Evolutionary conservation across 2,797 vertebrate species (phyloP), one percentile per base, ranked within the genome.

Genomic region (Chiroxiphia lanceolata): DNA sequence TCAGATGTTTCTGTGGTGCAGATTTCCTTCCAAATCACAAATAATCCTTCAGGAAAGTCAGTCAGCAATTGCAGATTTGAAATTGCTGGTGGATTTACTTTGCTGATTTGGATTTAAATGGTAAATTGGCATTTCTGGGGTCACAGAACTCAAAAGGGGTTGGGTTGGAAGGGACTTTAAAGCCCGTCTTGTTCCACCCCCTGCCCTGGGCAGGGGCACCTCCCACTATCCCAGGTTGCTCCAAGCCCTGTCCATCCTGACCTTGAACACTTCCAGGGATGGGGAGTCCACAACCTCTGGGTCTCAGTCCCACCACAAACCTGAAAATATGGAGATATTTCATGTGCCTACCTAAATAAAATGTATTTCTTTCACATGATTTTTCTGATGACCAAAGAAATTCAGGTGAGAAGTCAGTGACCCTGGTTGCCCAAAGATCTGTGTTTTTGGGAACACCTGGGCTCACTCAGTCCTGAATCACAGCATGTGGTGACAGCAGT

Each of bases 281-380:
- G 42, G 31, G 31, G 42, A n/a, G 33, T 20, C 16, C 63, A n/a
- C 42, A n/a, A 17, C 31, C 29, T 44, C 31, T 31, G 21, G 25
- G 12, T 61, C 29, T 78, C 12, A 15, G 53, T 54, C 36, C 50
- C 47, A 42, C 25, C 31, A 6, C 6, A 56, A 81, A 51, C 57
- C 23, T 51, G 77, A 36, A 77, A 47, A n/a, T 12, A 13, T 0
- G 3, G 68, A 44, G 27, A 0, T n/a, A 8, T 13, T 74, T 79
- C 19, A 6, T 25, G 5, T 13, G 10, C 13, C 31, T 69, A 7
- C 40, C 26, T 21, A 0, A 8, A 2, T 1, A 18, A 38, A 56
- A 40, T 12, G 4, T 13, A 3, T 63, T 64, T n/a, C 29, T 56
- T 60, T 42, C 48, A 48, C 12, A 21, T 38, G 13, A 7, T 47